Evolutionary conservation across 2,888 invertebrate genomes (phyloP).

Genomic region (Tiliacea citrago): DNA sequence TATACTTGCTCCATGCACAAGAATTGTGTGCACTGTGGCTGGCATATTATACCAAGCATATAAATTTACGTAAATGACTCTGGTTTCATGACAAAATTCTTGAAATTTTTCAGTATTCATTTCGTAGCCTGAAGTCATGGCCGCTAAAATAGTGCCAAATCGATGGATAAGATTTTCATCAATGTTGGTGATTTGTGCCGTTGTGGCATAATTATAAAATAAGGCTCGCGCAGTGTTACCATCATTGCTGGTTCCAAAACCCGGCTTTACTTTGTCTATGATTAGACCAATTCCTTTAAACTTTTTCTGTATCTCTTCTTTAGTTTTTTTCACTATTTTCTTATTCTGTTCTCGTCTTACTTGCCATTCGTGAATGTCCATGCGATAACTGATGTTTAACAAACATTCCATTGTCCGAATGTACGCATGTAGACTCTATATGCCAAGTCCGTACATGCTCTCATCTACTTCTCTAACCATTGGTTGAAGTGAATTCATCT

Average conservation of each 20-base stretch:
- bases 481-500: no score
- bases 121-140: background rate
- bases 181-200: background rate
- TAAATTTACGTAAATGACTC: background rate
- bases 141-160: background rate
- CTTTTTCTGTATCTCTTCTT: background rate
- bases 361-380: no score
- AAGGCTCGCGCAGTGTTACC: background rate
- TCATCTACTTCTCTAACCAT: no score
- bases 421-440: no score
- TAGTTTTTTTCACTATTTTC: no score
- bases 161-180: conserved; percentile 1
- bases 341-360: no score
- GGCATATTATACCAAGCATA: background rate
- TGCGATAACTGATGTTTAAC: no score
- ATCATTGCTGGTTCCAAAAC: background rate
- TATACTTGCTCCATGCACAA: background rate
- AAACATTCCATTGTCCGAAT: no score
- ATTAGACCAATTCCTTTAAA: background rate
- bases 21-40: background rate
- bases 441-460: no score
- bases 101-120: background rate
- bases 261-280: background rate
- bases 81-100: background rate
- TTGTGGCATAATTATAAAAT: background rate